Percentiles rank a stretch among this genome's conserved stretches.
Evolutionary conservation across 2,888 invertebrate species (phyloP).

Genomic region (Megaustenia siamemsis): DNA sequence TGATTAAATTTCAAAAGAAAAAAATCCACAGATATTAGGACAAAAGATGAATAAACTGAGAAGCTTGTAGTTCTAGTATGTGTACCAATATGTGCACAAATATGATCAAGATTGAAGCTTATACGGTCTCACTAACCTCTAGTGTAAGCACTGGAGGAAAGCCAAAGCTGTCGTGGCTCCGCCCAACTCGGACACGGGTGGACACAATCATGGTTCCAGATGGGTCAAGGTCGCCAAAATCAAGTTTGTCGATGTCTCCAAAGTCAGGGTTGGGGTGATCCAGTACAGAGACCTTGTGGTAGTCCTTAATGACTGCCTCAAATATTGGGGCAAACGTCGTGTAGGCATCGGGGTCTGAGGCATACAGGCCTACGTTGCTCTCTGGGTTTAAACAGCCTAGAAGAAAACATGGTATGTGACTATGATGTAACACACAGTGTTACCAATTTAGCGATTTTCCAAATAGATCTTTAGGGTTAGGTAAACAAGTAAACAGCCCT

Average conservation of each 20-base stretch:
- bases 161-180: conserved; percentile 66
- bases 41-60: too few species aligned
- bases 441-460: too few species aligned
- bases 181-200: conserved; percentile 69
- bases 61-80: too few species aligned
- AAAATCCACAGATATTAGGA: too few species aligned
- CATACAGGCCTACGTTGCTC: conserved; percentile 88
- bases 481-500: too few species aligned
- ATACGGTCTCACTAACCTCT: conserved; percentile 54
- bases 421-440: too few species aligned
- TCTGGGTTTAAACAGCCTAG: conserved; percentile 62
- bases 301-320: conserved; percentile 92
- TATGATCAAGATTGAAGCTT: too few species aligned
- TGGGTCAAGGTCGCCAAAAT: conserved; percentile 81
- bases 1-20: too few species aligned
- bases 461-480: too few species aligned
- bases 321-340: conserved; percentile 94
- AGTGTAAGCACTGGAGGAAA: conserved; percentile 87
- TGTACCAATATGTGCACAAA: too few species aligned
- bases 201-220: conserved; percentile 64
- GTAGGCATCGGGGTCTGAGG: conserved; percentile 97
- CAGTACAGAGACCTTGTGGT: conserved; percentile 70
- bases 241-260: conserved; percentile 91
- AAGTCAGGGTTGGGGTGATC: conserved; percentile 93
- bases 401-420: neutral